Conservation (phyloP, 2,113 vertebrate species). For the Desmodus rotundus region DNA sequence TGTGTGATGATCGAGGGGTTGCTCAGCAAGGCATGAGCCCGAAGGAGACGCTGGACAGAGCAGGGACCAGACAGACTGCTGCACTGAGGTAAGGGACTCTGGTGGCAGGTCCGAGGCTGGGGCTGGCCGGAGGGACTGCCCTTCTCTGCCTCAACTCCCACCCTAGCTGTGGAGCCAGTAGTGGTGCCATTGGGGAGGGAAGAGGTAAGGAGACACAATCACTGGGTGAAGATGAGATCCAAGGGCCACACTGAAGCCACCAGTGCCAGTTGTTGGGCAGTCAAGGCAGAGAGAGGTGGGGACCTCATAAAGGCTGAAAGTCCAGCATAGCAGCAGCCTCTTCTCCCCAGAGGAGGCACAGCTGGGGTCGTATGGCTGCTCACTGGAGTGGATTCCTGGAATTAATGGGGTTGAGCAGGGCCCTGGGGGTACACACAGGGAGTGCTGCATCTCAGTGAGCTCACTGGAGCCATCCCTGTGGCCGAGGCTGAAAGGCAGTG, state of each 20-base stretch:
- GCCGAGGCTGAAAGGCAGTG: neutral
- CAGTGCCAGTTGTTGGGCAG: neutral
- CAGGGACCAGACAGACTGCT: neutral
- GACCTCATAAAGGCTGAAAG: neutral
- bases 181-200: neutral
- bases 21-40: neutral
- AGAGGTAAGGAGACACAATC: neutral
- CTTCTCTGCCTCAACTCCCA: neutral
- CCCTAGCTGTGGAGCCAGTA: neutral
- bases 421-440: neutral
- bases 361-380: neutral
- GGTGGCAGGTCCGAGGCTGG: neutral
- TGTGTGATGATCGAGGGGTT: conserved; percentile 54
- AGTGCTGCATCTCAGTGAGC: neutral
- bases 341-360: neutral
- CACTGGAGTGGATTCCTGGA: neutral
- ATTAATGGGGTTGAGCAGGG: neutral
- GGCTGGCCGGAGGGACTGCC: neutral
- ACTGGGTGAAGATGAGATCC: neutral
- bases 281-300: neutral
- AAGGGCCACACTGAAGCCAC: neutral
- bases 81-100: conserved; percentile 44
- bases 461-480: neutral
- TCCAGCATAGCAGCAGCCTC: too few species aligned
- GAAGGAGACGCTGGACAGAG: neutral